phyloP scores from a whole-genome alignment of 2,797 vertebrate genomes.

The Tadarida brasiliensis region DNA sequence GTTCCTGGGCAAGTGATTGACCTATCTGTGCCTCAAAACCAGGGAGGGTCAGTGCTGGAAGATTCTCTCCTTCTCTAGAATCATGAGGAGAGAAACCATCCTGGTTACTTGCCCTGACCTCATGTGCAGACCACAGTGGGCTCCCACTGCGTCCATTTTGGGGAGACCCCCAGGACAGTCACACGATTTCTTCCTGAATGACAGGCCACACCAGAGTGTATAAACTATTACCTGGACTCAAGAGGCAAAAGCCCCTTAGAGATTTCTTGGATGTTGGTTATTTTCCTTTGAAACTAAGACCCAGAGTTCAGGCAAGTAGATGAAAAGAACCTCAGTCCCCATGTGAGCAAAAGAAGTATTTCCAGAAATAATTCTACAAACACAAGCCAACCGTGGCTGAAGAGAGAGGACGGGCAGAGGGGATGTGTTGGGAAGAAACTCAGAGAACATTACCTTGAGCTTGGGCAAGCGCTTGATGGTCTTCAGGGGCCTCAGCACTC shows the following conservation, averaged over 20 bases:
- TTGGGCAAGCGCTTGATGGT: slow-evolving; percentile 99
- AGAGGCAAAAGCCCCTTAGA: background rate
- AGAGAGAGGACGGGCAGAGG: background rate
- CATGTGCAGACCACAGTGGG: background rate
- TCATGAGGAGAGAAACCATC: background rate
- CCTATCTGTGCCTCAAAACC: background rate
- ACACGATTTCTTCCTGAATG: background rate
- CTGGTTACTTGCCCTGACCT: background rate
- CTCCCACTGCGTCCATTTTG: background rate
- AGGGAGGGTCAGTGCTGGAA: background rate
- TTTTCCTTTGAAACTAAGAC: slow-evolving; percentile 47
- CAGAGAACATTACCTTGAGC: slow-evolving; percentile 92
- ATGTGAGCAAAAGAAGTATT: background rate
- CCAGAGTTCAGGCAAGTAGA: background rate
- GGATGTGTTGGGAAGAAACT: background rate
- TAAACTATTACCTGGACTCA: background rate
- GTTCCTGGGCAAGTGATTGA: background rate
- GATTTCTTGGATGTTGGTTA: background rate
- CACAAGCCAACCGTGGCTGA: background rate
- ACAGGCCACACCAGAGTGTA: background rate
- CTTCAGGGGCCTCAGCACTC: slow-evolving; percentile 97
- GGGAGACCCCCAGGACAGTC: background rate
- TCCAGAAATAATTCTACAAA: background rate
- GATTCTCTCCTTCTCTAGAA: background rate
- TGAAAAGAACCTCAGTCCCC: background rate